These are phyloP conservation scores for Rhimphoctona megacephalus DNA, from an alignment of 2,888 invertebrate genomes.

Conservation along the genomic window DNA sequence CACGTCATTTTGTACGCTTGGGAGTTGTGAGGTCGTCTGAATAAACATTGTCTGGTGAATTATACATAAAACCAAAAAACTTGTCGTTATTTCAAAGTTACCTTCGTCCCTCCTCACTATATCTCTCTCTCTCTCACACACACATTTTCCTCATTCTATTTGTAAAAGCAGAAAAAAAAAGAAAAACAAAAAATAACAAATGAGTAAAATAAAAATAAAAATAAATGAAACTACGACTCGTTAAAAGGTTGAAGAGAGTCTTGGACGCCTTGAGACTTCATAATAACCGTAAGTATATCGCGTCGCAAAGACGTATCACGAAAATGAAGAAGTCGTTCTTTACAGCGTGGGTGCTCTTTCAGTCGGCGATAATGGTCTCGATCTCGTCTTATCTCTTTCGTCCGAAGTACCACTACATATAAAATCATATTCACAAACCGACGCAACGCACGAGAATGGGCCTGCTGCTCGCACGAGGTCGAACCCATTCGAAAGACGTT, in stretches of 20 bases:
- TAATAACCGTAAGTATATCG: constrained; percentile 5
- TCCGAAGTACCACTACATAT: constrained; percentile 28
- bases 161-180: background rate
- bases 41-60: constrained; percentile 88
- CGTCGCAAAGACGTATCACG: background rate
- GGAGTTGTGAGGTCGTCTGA: constrained; percentile 92
- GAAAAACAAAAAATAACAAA: background rate
- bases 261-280: background rate
- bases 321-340: constrained; percentile 16
- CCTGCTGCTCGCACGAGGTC: constrained; percentile 36
- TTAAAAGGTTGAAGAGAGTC: background rate
- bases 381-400: constrained; percentile 55
- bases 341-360: constrained; percentile 4
- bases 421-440: constrained; percentile 52
- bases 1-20: constrained; percentile 91
- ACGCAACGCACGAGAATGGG: constrained; percentile 5
- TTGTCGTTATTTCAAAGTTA: constrained; percentile 58
- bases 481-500: constrained; percentile 45
- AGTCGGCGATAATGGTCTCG: constrained; percentile 34
- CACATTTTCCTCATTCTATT: background rate
- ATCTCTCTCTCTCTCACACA: constrained; percentile 18
- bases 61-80: constrained; percentile 85
- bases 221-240: background rate
- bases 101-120: constrained; percentile 21
- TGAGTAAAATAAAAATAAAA: background rate